These are phyloP conservation scores for Rhinichthys osculus DNA, from an alignment of 2,797 vertebrate species.

Conservation along the genomic window DNA sequence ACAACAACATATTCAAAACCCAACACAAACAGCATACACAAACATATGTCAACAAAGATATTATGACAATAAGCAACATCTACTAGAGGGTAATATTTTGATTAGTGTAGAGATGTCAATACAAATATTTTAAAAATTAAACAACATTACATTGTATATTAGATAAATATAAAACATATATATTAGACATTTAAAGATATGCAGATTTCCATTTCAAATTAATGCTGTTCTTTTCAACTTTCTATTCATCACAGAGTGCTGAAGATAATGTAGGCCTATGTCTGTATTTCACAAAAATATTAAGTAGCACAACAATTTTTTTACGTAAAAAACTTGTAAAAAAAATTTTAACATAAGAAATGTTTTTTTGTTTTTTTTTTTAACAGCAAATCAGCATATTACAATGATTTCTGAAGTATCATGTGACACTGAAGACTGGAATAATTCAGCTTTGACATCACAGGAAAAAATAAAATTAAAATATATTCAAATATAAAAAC, in stretches of 20 bases:
- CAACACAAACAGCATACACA: not conserved
- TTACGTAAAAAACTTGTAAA: not conserved
- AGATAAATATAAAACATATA: not conserved
- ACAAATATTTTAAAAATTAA: not conserved
- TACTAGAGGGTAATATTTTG: not conserved
- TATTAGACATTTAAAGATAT: not conserved
- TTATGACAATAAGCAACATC: not conserved
- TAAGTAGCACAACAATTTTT: not conserved
- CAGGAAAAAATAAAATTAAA: not conserved
- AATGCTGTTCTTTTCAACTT: not conserved
- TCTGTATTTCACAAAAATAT: not conserved
- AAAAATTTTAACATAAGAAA: too few species aligned
- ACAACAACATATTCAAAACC: not conserved
- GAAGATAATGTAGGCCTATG: not conserved
- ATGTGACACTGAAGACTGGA: not conserved
- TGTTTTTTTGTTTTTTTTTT: not conserved
- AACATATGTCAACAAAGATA: not conserved
- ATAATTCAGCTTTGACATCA: not conserved
- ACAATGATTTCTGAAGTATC: not conserved
- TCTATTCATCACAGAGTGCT: not conserved
- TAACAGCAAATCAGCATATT: not conserved
- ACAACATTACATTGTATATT: not conserved
- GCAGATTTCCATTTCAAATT: not conserved
- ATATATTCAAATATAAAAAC: not conserved
- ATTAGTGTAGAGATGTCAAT: not conserved